phyloP scores from a whole-genome alignment of 92 coral and sea anemone genomes.

The Hydrozoanthus gracilis region DNA sequence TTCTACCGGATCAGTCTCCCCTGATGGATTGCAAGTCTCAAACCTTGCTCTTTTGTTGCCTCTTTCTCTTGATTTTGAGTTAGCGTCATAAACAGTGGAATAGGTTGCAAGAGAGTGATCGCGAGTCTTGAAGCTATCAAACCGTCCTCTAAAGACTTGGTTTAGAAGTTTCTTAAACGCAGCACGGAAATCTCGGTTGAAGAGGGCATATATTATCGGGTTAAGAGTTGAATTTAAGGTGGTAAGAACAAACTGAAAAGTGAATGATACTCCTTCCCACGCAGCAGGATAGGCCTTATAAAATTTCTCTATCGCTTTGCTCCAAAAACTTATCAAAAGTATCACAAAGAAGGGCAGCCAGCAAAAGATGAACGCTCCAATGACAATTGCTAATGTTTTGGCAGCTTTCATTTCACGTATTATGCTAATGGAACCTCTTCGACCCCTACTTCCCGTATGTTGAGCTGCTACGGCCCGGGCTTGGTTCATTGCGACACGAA shows the following conservation, averaged over 20 bases:
- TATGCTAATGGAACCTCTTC: slow-evolving; percentile 74
- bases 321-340: slow-evolving; percentile 66
- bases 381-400: slow-evolving; percentile 88
- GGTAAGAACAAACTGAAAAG: slow-evolving; percentile 75
- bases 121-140: background rate
- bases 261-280: slow-evolving; percentile 49
- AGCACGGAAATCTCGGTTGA: slow-evolving; percentile 77
- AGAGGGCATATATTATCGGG: slow-evolving; percentile 82
- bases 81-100: slow-evolving; percentile 2
- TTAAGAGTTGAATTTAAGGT: slow-evolving; percentile 78
- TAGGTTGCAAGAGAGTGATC: slow-evolving; percentile 24
- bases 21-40: slow-evolving; percentile 15
- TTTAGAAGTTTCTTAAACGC: slow-evolving; percentile 58
- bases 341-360: slow-evolving; percentile 88
- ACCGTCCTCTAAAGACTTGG: background rate
- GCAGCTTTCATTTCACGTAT: slow-evolving; percentile 94
- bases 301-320: background rate
- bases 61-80: background rate
- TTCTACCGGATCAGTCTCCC: slow-evolving; percentile 14
- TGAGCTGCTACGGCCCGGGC: slow-evolving; percentile 93
- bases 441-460: slow-evolving; percentile 57
- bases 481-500: slow-evolving; percentile 86
- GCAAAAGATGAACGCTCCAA: slow-evolving; percentile 85
- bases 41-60: slow-evolving; percentile 14
- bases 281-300: background rate